phyloP scores from a whole-genome alignment of 2,113 vertebrate genomes.

The Pelobates fuscus region DNA sequence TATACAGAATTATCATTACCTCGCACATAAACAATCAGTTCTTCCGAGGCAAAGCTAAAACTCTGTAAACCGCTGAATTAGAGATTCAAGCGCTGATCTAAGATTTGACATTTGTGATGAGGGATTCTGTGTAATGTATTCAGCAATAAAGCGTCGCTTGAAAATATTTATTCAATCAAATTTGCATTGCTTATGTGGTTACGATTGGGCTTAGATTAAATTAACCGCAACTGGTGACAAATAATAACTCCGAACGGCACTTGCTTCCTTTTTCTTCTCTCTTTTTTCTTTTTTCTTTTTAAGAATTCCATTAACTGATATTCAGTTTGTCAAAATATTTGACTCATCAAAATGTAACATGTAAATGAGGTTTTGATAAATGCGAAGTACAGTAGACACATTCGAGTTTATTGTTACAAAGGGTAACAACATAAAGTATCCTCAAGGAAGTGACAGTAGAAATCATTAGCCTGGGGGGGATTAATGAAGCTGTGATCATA shows the following conservation, averaged over 20 bases:
- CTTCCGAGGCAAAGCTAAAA: constrained; percentile 18
- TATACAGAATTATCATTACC: constrained; percentile 44
- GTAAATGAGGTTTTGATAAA: background rate
- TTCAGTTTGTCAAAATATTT: constrained; percentile 11
- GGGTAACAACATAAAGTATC: no score
- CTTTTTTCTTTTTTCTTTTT: background rate
- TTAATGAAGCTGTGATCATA: no score
- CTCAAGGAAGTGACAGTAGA: no score
- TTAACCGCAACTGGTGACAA: background rate
- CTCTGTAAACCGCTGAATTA: constrained; percentile 42
- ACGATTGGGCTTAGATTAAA: constrained; percentile 34
- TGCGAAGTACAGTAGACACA: no score
- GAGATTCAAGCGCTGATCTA: constrained; percentile 11
- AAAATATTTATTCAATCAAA: constrained; percentile 45
- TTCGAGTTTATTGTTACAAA: no score
- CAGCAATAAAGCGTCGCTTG: background rate
- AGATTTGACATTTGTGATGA: constrained; percentile 29
- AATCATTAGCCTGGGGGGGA: no score
- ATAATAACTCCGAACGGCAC: background rate
- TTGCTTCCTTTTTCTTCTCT: background rate
- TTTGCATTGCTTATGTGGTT: constrained; percentile 35
- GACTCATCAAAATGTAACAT: background rate
- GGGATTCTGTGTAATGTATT: constrained; percentile 20
- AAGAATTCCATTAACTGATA: background rate
- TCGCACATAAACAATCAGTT: constrained; percentile 30